Conservation (phyloP, 2,888 invertebrate species). For the Spialia ferax region DNA sequence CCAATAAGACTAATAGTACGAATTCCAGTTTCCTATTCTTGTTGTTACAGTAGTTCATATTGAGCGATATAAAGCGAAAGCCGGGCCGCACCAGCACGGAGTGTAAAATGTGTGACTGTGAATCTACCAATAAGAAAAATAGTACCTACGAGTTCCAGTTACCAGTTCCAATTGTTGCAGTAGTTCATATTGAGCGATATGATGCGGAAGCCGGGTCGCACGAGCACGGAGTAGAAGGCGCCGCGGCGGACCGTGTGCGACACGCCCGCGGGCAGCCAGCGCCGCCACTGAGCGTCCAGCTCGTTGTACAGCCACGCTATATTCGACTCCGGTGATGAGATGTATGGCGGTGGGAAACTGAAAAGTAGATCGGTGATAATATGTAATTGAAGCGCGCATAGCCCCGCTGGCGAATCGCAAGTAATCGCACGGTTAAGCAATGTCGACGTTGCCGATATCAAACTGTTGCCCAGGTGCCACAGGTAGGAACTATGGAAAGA, state of each 20-base stretch:
- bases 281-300: slow-evolving; percentile 95
- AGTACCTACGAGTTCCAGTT: slow-evolving; percentile 43
- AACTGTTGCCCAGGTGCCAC: too few relatives aligned
- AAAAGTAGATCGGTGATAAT: too few relatives aligned
- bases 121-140: too few relatives aligned
- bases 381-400: too few relatives aligned
- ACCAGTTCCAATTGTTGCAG: slow-evolving; percentile 98
- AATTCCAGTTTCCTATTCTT: slow-evolving; percentile 92
- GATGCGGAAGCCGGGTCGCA: slow-evolving; percentile 95
- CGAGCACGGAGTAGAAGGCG: slow-evolving; percentile 96
- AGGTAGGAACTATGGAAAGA: too few relatives aligned
- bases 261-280: slow-evolving; percentile 96
- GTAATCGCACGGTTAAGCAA: too few relatives aligned
- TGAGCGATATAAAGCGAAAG: slow-evolving; percentile 96
- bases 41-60: slow-evolving; percentile 98
- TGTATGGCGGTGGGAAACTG: slow-evolving; percentile 96
- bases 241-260: slow-evolving; percentile 95
- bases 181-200: slow-evolving; percentile 99
- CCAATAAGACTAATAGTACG: too few relatives aligned
- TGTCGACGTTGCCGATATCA: too few relatives aligned
- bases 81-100: slow-evolving; percentile 96
- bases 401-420: too few relatives aligned
- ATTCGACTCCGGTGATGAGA: slow-evolving; percentile 92
- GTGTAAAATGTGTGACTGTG: too few relatives aligned
- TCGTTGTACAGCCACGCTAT: slow-evolving; percentile 98